A percentile compares a stretch with the other conserved stretches of the same genome.
Evolutionary conservation across 1,140 invertebrate genomes (phyloP).

Genomic region (Brachionus rubens): DNA sequence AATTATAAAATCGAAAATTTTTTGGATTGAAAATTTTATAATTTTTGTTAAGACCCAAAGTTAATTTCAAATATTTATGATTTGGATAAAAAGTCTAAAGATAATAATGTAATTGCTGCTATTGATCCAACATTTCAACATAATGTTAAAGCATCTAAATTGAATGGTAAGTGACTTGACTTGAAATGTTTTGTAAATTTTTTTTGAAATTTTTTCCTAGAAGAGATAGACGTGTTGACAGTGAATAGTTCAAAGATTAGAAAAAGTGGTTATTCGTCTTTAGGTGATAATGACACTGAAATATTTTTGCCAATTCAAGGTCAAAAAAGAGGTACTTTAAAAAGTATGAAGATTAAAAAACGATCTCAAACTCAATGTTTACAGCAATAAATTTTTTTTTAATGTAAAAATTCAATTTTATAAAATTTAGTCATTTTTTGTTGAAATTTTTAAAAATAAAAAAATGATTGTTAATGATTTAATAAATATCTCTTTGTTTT

Average conservation of each 20-base stretch:
- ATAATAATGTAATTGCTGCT: slow-evolving; percentile 11
- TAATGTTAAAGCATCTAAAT: not conserved
- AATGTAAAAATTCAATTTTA: too few relatives aligned
- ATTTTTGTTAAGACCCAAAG: too few relatives aligned
- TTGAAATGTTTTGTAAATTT: too few relatives aligned
- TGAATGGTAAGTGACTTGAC: not conserved
- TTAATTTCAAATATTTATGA: too few relatives aligned
- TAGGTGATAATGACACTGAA: slow-evolving; percentile 28
- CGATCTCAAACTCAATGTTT: slow-evolving; percentile 27
- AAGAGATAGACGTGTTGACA: not conserved
- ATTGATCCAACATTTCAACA: slow-evolving; percentile 11
- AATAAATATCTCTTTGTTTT: too few relatives aligned
- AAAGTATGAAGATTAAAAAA: slow-evolving; percentile 1
- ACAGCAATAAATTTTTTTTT: slow-evolving; percentile 28
- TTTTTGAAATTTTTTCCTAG: not conserved
- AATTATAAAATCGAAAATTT: not conserved
- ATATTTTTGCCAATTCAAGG: slow-evolving; percentile 36
- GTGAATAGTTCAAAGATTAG: not conserved
- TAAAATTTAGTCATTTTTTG: too few relatives aligned
- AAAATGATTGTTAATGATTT: too few relatives aligned
- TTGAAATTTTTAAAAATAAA: too few relatives aligned
- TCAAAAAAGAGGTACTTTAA: slow-evolving; percentile 16
- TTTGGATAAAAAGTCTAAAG: not conserved
- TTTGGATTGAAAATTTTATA: too few relatives aligned
- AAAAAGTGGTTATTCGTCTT: slow-evolving; percentile 18